Evolutionary conservation across 2,797 vertebrate species (phyloP).

Genomic region (Myotis findleyi): DNA sequence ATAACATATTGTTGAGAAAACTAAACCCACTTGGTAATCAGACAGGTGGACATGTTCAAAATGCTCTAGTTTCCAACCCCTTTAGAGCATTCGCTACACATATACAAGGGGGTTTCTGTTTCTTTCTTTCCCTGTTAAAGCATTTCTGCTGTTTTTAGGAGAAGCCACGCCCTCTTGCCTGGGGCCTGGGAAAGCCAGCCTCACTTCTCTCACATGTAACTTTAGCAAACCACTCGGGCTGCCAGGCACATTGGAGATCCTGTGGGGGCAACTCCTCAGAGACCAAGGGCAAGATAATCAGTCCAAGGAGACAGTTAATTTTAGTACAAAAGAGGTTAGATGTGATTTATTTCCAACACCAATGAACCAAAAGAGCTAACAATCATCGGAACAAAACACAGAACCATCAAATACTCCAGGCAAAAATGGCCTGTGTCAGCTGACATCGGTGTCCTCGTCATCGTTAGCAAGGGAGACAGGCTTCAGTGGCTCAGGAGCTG

Average conservation of each 20-base stretch:
- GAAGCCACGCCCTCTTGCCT: background rate
- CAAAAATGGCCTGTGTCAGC: constrained; percentile 52
- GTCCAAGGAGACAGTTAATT: constrained; percentile 78
- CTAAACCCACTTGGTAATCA: background rate
- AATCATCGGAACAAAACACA: constrained; percentile 73
- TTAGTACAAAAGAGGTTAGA: constrained; percentile 79
- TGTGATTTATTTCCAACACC: constrained; percentile 78
- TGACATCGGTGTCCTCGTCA: background rate
- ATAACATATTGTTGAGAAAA: constrained; percentile 18
- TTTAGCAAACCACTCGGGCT: constrained; percentile 29
- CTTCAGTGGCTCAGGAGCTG: background rate
- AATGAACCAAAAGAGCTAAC: constrained; percentile 70
- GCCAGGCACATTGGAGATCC: constrained; percentile 63
- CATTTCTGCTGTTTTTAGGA: constrained; percentile 23
- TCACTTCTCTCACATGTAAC: background rate
- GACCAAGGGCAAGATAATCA: constrained; percentile 73
- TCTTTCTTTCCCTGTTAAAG: constrained; percentile 4
- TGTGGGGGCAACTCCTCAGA: constrained; percentile 53
- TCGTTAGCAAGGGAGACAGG: constrained; percentile 18
- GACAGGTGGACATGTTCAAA: background rate
- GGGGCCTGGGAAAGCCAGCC: background rate
- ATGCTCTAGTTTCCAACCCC: background rate
- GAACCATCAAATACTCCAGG: constrained; percentile 59
- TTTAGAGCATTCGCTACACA: background rate
- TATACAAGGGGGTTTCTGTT: background rate